Evolutionary conservation across 2,113 vertebrate genomes (phyloP).

Genomic region (Cynocephalus volans): DNA sequence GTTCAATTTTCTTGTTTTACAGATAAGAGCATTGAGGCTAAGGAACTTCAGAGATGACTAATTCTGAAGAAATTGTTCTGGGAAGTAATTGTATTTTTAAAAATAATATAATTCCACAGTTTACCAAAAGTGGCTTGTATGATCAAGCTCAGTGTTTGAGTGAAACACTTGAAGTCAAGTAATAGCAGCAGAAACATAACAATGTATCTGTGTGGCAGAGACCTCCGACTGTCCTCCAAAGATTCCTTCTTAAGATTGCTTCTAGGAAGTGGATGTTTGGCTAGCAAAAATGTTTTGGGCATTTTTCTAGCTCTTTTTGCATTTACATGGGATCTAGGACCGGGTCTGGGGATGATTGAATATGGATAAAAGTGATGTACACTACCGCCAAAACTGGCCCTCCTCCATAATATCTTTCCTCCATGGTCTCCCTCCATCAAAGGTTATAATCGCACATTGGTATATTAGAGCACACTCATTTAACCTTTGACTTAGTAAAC

Average conservation of each 20-base stretch:
- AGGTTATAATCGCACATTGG: not conserved
- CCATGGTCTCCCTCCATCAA: not conserved
- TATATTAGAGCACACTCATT: not conserved
- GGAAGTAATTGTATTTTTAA: not conserved
- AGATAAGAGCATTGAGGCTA: not conserved
- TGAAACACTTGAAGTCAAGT: not conserved
- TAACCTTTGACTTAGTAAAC: not conserved
- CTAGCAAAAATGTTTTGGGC: no score
- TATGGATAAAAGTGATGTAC: not conserved
- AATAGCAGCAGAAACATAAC: not conserved
- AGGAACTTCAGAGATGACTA: not conserved
- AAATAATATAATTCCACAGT: not conserved
- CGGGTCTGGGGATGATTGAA: not conserved
- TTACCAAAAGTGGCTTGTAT: not conserved
- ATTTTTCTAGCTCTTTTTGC: not conserved
- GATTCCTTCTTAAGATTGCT: not conserved
- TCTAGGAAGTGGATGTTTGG: not conserved
- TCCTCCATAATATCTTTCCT: not conserved
- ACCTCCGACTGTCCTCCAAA: not conserved
- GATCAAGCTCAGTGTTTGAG: not conserved
- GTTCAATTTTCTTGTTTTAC: not conserved
- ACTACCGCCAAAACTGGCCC: not conserved
- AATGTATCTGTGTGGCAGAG: not conserved
- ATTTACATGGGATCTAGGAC: not conserved
- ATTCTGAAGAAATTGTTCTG: not conserved